phyloP scores from a whole-genome alignment of 2,113 vertebrate species.

The Pangasianodon hypophthalmus region DNA sequence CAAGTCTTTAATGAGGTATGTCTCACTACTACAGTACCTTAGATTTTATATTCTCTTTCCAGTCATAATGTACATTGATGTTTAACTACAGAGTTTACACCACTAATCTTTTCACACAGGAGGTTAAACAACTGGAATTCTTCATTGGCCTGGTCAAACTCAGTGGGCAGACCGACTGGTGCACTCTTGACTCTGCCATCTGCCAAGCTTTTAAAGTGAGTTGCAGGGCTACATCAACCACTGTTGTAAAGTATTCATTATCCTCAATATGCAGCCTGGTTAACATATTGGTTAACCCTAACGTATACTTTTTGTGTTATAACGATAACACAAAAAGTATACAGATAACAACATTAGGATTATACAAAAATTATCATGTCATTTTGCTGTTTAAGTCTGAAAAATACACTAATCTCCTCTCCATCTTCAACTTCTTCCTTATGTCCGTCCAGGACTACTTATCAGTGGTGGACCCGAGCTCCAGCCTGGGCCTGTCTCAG shows the following conservation, averaged over 20 bases:
- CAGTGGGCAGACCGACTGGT: slow-evolving; percentile 91
- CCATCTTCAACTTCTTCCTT: not conserved
- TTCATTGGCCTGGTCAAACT: slow-evolving; percentile 88
- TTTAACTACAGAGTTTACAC: not conserved
- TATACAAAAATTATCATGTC: not conserved
- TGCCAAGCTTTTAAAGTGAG: slow-evolving; percentile 92
- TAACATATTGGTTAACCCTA: not conserved
- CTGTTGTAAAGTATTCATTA: not conserved
- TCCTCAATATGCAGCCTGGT: not conserved
- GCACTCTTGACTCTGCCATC: slow-evolving; percentile 89
- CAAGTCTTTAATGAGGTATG: slow-evolving; percentile 93
- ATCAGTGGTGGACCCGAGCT: slow-evolving; percentile 89
- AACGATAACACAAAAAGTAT: too few species aligned
- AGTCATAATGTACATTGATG: not conserved
- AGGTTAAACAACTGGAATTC: slow-evolving; percentile 94
- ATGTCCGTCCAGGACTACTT: slow-evolving; percentile 82
- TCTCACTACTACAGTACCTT: not conserved
- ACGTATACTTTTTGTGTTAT: not conserved
- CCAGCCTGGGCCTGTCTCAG: slow-evolving; percentile 85
- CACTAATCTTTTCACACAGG: slow-evolving; percentile 68
- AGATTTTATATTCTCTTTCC: not conserved
- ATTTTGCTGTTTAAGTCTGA: not conserved
- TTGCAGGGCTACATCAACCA: not conserved
- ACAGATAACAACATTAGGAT: not conserved
- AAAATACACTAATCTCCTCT: not conserved